Evolutionary conservation across 2,888 invertebrate species (phyloP), one percentile per base, ranked within the genome.

Genomic region (Ophioninae sp.): DNA sequence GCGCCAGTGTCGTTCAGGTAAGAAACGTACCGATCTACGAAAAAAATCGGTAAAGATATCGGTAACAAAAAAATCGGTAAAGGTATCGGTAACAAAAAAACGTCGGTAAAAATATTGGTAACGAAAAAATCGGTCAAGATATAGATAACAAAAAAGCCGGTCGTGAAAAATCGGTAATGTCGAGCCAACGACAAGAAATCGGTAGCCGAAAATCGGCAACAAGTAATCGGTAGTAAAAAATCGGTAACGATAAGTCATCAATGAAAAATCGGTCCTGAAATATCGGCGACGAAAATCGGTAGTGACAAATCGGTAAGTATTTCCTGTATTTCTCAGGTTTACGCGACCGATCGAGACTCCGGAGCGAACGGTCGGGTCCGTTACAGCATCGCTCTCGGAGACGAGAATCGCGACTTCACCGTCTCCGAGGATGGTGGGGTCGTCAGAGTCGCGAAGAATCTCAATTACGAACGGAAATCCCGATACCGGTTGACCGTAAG

Each of bases 371-470:
- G 98, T n/a, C 95, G 97, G 87, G 96, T 99, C 6, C 95, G 98
- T 72, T 99, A 97, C 93, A 97, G 97, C 59, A 98, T 99, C 87
- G 95, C 96, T 44, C 95, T 95, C 39, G 99, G 98, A 6, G 98
- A 99, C 93, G 96, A 96, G 82, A 98, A 98, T 93, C 95, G 97
- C 85, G 98, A 98, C 93, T 98, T 98, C 91, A 96, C 96, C 91
- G 97, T 98, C 85, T 97, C 97, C 85, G 98, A 98, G 93, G 98
- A 98, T 91, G 96, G 97, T 8, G 99, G 99, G 0, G 95, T 97
- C 61, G 96, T 99, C 20, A 94, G 98, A 83, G 97, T 99, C 6
- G 97, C 98, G 44, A 98, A 98, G 93, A 97, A 97, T 92, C 94
- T 99, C 37, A 98, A 99, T 93, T 99, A 96, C 93, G 99, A 99